These are phyloP conservation scores for Chaetodon trifasciatus DNA, from an alignment of 2,797 vertebrate species.

Conservation along the genomic window DNA sequence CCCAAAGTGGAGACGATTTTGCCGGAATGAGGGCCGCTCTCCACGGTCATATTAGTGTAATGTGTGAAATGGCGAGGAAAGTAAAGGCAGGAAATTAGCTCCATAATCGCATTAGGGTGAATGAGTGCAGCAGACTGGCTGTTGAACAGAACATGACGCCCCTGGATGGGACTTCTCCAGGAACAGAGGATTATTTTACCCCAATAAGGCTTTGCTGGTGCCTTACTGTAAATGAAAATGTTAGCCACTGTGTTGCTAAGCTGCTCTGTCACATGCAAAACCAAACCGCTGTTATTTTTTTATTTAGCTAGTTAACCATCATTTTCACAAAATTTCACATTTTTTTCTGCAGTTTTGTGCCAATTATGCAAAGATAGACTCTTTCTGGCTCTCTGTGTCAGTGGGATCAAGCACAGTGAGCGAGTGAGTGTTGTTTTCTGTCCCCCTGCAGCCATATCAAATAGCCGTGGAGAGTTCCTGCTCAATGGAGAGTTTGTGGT, in stretches of 20 bases:
- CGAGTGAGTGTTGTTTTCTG: conserved; percentile 39
- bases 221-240: conserved; percentile 64
- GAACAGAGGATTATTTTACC: conserved; percentile 83
- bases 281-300: background rate
- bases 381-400: conserved; percentile 20
- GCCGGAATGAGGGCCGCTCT: conserved; percentile 61
- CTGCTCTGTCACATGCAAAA: background rate
- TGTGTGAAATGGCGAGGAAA: conserved; percentile 91
- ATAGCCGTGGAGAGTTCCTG: conserved; percentile 95
- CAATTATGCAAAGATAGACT: background rate
- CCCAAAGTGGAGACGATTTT: conserved; percentile 31
- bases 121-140: conserved; percentile 88
- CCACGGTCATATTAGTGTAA: conserved; percentile 85
- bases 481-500: conserved; percentile 98
- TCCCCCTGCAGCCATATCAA: conserved; percentile 91
- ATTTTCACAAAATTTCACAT: conserved; percentile 8
- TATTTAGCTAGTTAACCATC: background rate
- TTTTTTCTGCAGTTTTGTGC: background rate
- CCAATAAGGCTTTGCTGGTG: conserved; percentile 70
- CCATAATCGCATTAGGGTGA: conserved; percentile 94
- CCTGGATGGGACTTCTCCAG: conserved; percentile 83
- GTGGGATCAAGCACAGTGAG: conserved; percentile 9
- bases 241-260: conserved; percentile 23
- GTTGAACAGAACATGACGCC: conserved; percentile 85
- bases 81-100: conserved; percentile 95